Evolutionary conservation across 2,888 invertebrate species (phyloP).

Genomic region (Sclerodermus sp.): DNA sequence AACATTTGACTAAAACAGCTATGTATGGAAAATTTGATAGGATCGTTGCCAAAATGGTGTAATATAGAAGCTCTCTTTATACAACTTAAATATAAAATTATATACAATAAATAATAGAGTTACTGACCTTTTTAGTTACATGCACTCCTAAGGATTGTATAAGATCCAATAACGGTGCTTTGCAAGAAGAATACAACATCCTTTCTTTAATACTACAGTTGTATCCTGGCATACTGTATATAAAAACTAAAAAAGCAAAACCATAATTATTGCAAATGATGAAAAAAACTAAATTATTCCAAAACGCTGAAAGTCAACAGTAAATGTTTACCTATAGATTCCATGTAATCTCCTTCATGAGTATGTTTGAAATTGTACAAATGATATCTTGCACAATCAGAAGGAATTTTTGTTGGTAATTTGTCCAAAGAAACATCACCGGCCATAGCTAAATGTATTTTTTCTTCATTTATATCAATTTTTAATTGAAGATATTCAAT

Average conservation of each 20-base stretch:
- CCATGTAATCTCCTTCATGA: constrained; percentile 87
- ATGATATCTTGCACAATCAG: constrained; percentile 87
- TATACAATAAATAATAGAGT: constrained; percentile 1
- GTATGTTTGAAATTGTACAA: constrained; percentile 88
- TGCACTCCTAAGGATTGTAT: constrained; percentile 78
- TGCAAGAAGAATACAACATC: constrained; percentile 98
- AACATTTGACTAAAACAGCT: too few relatives aligned
- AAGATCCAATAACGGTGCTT: constrained; percentile 84
- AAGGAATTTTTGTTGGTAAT: constrained; percentile 79
- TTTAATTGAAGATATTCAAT: constrained; percentile 89
- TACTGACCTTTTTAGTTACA: constrained; percentile 82
- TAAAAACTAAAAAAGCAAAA: constrained; percentile 74
- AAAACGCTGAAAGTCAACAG: too few relatives aligned
- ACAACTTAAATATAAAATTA: too few relatives aligned
- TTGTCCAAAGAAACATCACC: constrained; percentile 69
- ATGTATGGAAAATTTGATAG: too few relatives aligned
- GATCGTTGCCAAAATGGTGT: too few relatives aligned
- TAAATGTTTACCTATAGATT: constrained; percentile 73
- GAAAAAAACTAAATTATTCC: neutral
- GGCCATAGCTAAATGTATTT: constrained; percentile 79
- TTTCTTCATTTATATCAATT: constrained; percentile 86
- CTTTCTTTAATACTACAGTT: constrained; percentile 94
- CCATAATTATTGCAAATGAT: neutral
- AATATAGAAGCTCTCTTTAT: too few relatives aligned
- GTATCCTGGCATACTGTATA: constrained; percentile 98